Evolutionary conservation across 92 coral and sea anemone species (phyloP).

Genomic region (Umimayanthus kanabou): DNA sequence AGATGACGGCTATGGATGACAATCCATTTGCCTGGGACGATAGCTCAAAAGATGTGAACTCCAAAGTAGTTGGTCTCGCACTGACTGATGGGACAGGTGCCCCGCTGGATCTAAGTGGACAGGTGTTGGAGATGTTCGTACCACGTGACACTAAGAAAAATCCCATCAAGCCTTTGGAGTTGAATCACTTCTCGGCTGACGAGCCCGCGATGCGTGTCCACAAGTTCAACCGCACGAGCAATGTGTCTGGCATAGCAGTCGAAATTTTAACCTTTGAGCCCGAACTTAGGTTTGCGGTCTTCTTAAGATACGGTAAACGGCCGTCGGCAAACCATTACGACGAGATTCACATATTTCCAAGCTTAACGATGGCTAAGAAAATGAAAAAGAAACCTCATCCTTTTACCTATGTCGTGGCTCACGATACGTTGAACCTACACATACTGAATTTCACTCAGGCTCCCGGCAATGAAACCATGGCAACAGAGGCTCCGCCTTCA

Average conservation of each 20-base stretch:
- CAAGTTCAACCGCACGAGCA: slow-evolving; percentile 86
- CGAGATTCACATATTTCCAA: slow-evolving; percentile 73
- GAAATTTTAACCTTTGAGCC: slow-evolving; percentile 71
- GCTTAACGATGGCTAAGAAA: slow-evolving; percentile 68
- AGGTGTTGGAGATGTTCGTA: slow-evolving; percentile 82
- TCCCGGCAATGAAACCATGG: slow-evolving; percentile 53
- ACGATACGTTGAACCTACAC: slow-evolving; percentile 60
- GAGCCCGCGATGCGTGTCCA: slow-evolving; percentile 91
- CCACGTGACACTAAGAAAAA: slow-evolving; percentile 78
- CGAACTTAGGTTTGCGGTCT: slow-evolving; percentile 63
- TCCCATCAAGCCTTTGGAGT: slow-evolving; percentile 71
- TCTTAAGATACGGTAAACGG: slow-evolving; percentile 62
- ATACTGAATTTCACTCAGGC: slow-evolving; percentile 40
- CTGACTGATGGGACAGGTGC: slow-evolving; percentile 84
- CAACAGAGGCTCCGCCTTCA: slow-evolving; percentile 8
- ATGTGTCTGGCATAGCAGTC: slow-evolving; percentile 73
- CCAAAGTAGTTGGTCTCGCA: slow-evolving; percentile 85
- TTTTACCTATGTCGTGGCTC: slow-evolving; percentile 75
- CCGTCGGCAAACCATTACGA: slow-evolving; percentile 82
- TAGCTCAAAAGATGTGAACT: slow-evolving; percentile 78
- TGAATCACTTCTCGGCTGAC: slow-evolving; percentile 69
- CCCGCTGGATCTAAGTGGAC: slow-evolving; percentile 83
- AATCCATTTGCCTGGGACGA: slow-evolving; percentile 82
- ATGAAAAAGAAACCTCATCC: slow-evolving; percentile 89
- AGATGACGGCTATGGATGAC: slow-evolving; percentile 90